Percentiles rank a stretch among this genome's conserved stretches.
Conservation (phyloP, 2,113 vertebrate genomes). For the Istiophorus platypterus region DNA sequence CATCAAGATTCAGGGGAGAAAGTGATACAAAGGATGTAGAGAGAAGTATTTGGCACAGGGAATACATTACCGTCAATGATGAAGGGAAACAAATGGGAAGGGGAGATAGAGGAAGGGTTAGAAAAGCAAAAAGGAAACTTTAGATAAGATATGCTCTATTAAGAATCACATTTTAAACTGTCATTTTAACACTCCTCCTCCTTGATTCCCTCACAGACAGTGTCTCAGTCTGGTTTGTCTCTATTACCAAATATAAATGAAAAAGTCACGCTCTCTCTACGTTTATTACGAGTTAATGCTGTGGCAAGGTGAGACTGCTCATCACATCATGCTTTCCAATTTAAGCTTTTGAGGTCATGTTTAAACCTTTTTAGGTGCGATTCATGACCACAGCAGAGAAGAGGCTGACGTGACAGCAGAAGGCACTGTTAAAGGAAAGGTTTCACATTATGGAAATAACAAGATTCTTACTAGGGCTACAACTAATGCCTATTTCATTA, state of each 20-base stretch:
- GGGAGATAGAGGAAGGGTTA: constrained; percentile 52
- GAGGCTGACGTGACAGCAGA: not conserved
- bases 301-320: constrained; percentile 5
- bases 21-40: constrained; percentile 52
- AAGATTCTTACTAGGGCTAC: too few species aligned
- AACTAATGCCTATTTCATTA: too few species aligned
- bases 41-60: constrained; percentile 36
- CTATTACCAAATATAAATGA: constrained; percentile 31
- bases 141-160: constrained; percentile 39
- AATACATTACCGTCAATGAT: constrained; percentile 61
- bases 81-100: constrained; percentile 59
- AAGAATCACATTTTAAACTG: constrained; percentile 43
- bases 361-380: not conserved
- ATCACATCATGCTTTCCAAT: not conserved
- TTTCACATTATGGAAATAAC: not conserved
- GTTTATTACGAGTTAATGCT: not conserved
- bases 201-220: not conserved
- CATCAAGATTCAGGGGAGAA: constrained; percentile 37
- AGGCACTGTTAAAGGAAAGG: not conserved
- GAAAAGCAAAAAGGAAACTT: constrained; percentile 54
- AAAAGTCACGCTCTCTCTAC: constrained; percentile 17
- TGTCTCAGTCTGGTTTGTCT: constrained; percentile 25
- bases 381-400: not conserved
- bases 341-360: not conserved
- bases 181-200: constrained; percentile 18